These are phyloP conservation scores for Griposia aprilina DNA, from an alignment of 2,888 invertebrate genomes.

Conservation along the genomic window DNA sequence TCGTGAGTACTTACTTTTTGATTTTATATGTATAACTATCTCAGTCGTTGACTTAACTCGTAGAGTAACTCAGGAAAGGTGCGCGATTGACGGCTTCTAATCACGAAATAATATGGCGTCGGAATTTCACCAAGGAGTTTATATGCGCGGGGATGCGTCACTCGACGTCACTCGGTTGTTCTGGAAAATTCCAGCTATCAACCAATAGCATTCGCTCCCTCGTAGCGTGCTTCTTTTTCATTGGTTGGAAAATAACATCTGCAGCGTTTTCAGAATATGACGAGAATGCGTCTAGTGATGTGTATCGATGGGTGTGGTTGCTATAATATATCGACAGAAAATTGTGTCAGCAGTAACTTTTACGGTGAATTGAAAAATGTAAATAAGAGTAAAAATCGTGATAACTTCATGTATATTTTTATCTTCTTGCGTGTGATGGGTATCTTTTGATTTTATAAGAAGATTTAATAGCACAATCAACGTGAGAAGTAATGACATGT, in stretches of 20 bases:
- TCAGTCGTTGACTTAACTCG: conserved; percentile 81
- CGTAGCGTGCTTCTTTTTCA: conserved; percentile 68
- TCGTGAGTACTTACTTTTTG: conserved; percentile 80
- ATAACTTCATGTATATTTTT: background rate
- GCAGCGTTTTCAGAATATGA: conserved; percentile 56
- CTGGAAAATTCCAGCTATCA: conserved; percentile 84
- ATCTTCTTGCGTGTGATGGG: background rate
- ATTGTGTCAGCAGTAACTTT: background rate
- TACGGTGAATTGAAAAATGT: background rate
- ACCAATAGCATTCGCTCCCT: conserved; percentile 78
- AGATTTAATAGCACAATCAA: background rate
- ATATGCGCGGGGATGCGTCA: conserved; percentile 78
- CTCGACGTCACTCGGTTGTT: conserved; percentile 83
- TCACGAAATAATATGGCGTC: conserved; percentile 85
- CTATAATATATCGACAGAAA: conserved; percentile 38
- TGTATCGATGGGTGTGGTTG: conserved; percentile 34
- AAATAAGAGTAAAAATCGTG: background rate
- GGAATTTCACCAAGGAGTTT: conserved; percentile 71
- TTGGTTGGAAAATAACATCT: conserved; percentile 76
- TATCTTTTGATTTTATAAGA: background rate
- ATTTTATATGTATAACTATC: conserved; percentile 71
- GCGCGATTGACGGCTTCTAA: conserved; percentile 89
- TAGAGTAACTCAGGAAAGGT: conserved; percentile 86
- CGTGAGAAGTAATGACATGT: background rate
- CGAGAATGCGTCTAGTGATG: conserved; percentile 65